A percentile compares a stretch with the other conserved stretches of the same genome.
Conservation (phyloP, 2,888 invertebrate species). For the Rhamphomyia laevipes region DNA sequence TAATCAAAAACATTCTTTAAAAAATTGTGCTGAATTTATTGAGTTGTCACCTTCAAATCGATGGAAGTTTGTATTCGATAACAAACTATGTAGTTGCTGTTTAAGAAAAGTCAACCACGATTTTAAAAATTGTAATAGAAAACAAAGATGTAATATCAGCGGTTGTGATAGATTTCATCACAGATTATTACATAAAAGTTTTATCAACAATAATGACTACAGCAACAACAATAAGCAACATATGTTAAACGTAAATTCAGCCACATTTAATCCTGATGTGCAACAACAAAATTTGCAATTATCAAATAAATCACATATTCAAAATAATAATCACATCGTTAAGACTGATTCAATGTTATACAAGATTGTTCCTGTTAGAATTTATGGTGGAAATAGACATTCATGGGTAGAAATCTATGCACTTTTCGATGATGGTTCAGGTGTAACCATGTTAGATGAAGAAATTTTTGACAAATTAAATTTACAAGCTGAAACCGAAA, state of each 20-base stretch:
- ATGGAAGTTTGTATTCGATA: background rate
- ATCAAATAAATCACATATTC: background rate
- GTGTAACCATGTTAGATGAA: conserved; percentile 5
- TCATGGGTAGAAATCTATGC: background rate
- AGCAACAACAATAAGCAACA: too few species aligned
- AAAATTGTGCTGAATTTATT: background rate
- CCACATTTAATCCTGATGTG: background rate
- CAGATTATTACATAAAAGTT: background rate
- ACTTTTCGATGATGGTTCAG: conserved; percentile 7
- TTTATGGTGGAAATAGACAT: conserved; percentile 1
- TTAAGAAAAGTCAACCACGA: background rate
- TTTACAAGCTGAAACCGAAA: conserved; percentile 2
- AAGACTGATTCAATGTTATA: conserved; percentile 2
- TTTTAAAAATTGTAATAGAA: background rate
- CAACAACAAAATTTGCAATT: background rate
- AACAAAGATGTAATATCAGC: background rate
- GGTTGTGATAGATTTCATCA: background rate
- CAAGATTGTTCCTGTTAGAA: conserved; percentile 8
- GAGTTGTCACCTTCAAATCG: background rate
- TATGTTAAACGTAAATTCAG: background rate
- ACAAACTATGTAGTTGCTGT: background rate
- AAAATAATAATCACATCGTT: background rate
- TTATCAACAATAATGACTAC: too few species aligned
- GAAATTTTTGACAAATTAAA: conserved; percentile 7
- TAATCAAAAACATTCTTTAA: background rate